A percentile compares a stretch with the other conserved stretches of the same genome.
Evolutionary conservation across 1,140 invertebrate genomes (phyloP).

Genomic region (Caligus rogercresseyi): DNA sequence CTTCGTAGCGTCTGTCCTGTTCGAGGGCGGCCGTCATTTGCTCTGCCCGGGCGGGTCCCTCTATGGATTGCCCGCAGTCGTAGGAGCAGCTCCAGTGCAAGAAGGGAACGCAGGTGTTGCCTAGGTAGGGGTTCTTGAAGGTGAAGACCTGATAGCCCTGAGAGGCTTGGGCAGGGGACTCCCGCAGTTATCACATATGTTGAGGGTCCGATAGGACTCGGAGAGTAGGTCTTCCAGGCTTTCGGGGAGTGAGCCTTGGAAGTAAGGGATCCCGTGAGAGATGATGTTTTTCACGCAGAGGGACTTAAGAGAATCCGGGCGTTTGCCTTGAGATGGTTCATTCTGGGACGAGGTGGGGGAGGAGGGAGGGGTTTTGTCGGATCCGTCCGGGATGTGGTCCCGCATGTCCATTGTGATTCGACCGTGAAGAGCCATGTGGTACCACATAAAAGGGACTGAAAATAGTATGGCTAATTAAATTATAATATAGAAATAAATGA

Average conservation of each 20-base stretch:
- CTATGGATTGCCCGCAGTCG: constrained; percentile 32
- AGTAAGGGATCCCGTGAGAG: constrained; percentile 31
- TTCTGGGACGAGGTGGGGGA: constrained; percentile 5
- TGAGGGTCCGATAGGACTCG: constrained; percentile 30
- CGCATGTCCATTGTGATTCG: constrained; percentile 27
- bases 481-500: too few species aligned
- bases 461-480: too few species aligned
- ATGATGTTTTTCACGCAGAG: constrained; percentile 31
- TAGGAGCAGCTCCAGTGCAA: constrained; percentile 35
- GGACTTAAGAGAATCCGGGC: constrained; percentile 28
- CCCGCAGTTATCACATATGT: constrained; percentile 31
- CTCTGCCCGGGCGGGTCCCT: constrained; percentile 32
- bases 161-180: constrained; percentile 27
- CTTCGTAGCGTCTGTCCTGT: constrained; percentile 28
- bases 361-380: not conserved
- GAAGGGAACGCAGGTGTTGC: constrained; percentile 38
- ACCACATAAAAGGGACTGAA: constrained; percentile 35
- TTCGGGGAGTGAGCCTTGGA: constrained; percentile 26
- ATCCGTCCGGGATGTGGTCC: not conserved
- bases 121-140: constrained; percentile 36
- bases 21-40: constrained; percentile 30
- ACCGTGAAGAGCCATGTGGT: constrained; percentile 34
- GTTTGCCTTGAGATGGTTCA: constrained; percentile 6
- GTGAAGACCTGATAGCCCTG: constrained; percentile 36
- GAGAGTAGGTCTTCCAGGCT: constrained; percentile 32